Evolutionary conservation across 2,113 vertebrate species (phyloP).

Genomic region (Solea senegalensis): DNA sequence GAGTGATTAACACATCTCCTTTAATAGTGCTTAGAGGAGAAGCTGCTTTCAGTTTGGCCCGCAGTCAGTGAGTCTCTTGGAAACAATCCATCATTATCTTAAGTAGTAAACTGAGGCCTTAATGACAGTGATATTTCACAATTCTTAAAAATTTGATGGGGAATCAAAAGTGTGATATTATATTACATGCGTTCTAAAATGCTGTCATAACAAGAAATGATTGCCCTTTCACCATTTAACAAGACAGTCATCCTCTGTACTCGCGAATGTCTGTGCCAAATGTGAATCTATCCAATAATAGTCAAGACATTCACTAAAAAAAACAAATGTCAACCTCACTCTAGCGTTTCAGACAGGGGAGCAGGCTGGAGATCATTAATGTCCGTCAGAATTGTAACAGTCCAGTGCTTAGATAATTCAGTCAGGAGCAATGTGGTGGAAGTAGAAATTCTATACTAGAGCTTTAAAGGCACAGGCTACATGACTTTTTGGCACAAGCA

Average conservation of each 20-base stretch:
- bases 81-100: conserved; percentile 39
- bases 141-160: conserved; percentile 20
- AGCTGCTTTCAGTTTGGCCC: conserved; percentile 37
- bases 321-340: not conserved
- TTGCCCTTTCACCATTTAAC: not conserved
- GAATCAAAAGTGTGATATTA: not conserved
- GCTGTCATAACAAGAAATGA: not conserved
- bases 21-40: conserved; percentile 21
- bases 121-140: conserved; percentile 25
- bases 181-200: not conserved
- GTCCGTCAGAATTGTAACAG: too few species aligned
- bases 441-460: too few species aligned
- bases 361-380: not conserved
- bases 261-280: not conserved
- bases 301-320: not conserved
- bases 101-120: conserved; percentile 23
- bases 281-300: not conserved
- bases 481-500: too few species aligned
- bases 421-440: too few species aligned
- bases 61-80: conserved; percentile 32
- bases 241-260: too few species aligned
- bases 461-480: too few species aligned
- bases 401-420: too few species aligned
- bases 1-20: conserved; percentile 58
- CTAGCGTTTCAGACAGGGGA: not conserved